phyloP scores from a whole-genome alignment of 2,888 invertebrate species.

The Cephus runcator region DNA sequence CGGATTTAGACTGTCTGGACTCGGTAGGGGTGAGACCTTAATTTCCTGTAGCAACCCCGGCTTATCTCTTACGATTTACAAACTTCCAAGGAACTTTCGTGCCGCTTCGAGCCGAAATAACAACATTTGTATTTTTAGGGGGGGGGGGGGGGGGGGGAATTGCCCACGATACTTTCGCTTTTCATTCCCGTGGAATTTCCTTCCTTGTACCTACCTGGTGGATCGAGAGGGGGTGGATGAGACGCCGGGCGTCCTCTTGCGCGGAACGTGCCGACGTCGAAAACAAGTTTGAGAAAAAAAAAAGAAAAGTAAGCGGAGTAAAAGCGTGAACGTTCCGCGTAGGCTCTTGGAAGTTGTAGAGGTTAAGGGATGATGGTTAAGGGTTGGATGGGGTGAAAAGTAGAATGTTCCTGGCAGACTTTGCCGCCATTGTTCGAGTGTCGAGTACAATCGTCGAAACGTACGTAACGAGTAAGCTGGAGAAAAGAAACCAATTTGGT shows the following conservation, averaged over 20 bases:
- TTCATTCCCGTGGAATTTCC: background rate
- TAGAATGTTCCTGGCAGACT: background rate
- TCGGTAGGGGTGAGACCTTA: conserved; percentile 39
- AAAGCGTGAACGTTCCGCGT: background rate
- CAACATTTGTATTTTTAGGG: background rate
- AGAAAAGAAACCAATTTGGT: too few species aligned
- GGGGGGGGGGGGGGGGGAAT: background rate
- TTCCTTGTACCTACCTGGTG: background rate
- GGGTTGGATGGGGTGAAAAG: background rate
- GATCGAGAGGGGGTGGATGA: too few species aligned
- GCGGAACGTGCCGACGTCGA: background rate
- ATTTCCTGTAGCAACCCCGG: conserved; percentile 45
- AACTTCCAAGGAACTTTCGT: conserved; percentile 34
- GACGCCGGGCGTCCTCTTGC: too few species aligned
- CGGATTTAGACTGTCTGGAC: conserved; percentile 3
- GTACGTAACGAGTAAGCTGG: background rate
- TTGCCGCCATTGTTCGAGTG: background rate
- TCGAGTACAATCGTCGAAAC: background rate
- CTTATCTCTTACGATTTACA: conserved; percentile 50
- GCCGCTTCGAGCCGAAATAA: conserved; percentile 4
- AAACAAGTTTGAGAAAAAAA: background rate
- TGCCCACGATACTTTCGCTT: background rate
- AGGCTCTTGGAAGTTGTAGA: background rate
- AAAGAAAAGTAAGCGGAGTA: background rate
- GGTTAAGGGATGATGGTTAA: background rate